Evolutionary conservation across 2,113 vertebrate genomes (phyloP), one percentile per base, ranked within the genome.

Genomic region (Rhynchomys soricoides): DNA sequence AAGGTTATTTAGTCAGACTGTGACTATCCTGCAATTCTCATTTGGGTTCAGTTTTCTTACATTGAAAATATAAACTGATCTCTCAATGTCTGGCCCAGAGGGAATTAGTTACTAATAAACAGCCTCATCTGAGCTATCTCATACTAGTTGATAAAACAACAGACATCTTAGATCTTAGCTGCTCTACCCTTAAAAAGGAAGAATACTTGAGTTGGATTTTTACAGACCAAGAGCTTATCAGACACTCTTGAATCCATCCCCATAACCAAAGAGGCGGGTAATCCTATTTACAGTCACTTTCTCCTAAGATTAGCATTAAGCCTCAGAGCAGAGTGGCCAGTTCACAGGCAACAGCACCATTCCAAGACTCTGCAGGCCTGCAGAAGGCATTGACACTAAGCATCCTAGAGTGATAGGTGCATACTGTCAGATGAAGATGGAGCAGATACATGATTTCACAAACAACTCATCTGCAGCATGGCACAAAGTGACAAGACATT

Each of bases 221-320:
- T 52, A 9, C 64, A 97, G 48, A 71, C 85, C 83, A 57, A 59
- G 71, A 93, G 31, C 55, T 95, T 95, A 92, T 96, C 95, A 94
- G 43, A 57, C 48, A 6, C 24, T 22, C 10, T 89, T 70, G 0
- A 31, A n/a, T 12, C 16, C 11, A n/a, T 75, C 50, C 85, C 45
- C 78, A 64, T 0, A 59, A 40, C 19, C 55, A 8, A 43, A 77
- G 78, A 10, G 85, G 82, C 71, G 71, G n/a, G 52, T 34, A 26
- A n/a, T 85, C 78, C 89, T 82, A 82, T 52, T 91, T 73, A 92
- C 29, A 90, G 68, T 29, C 26, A 87, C 50, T 68, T 92, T 82
- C 83, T 22, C 7, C 19, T 57, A 68, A 64, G 45, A 93, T 90
- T 26, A 75, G 7, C 24, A 43, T 55, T 71, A 87, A 89, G 89